Evolutionary conservation across 2,888 invertebrate genomes (phyloP).

Genomic region (Cacoxenus indagator): DNA sequence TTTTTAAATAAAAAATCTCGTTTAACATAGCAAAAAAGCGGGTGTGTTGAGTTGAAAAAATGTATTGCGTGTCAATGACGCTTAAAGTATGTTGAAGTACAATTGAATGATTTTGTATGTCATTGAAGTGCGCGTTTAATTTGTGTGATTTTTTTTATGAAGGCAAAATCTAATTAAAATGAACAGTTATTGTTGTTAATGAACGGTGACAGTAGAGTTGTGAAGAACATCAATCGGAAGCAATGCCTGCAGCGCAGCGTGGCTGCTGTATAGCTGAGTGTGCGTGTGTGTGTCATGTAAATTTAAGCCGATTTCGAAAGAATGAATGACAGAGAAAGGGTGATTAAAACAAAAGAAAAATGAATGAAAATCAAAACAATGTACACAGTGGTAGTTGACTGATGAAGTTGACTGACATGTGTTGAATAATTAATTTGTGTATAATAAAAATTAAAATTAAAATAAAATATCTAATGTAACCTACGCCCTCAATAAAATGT

Average conservation of each 20-base stretch:
- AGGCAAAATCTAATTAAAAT: neutral
- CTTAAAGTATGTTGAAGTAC: neutral
- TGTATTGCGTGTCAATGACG: neutral
- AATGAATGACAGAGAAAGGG: neutral
- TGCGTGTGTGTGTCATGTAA: neutral
- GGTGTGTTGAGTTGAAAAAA: neutral
- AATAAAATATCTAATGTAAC: no score
- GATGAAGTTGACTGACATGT: neutral
- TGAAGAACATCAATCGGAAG: no score
- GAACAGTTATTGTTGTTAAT: neutral
- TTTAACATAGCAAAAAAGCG: neutral
- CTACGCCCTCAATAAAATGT: no score
- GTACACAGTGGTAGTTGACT: constrained; percentile 35
- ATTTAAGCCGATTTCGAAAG: neutral
- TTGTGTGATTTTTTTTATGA: neutral
- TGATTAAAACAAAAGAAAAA: neutral
- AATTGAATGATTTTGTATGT: neutral
- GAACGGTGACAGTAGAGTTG: no score
- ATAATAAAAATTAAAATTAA: neutral
- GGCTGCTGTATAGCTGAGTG: neutral
- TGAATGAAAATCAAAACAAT: neutral
- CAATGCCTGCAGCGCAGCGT: neutral
- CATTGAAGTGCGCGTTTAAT: neutral
- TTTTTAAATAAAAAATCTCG: neutral
- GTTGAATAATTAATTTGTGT: no score